Evolutionary conservation across 2,113 vertebrate genomes (phyloP).

Genomic region (Rhodinocichla rosea): DNA sequence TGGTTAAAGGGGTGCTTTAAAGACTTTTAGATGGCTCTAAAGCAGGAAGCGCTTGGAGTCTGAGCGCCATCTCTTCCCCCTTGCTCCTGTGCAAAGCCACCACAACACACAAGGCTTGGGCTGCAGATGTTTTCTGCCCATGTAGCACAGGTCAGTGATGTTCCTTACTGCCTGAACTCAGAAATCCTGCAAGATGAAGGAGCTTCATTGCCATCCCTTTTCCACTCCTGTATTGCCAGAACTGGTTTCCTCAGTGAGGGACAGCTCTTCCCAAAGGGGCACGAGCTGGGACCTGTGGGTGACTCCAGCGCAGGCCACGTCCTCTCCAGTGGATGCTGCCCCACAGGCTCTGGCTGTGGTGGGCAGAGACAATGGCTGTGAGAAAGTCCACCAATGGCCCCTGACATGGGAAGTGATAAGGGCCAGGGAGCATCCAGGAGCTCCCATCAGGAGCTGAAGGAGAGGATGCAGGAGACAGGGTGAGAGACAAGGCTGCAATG

Average conservation of each 20-base stretch:
- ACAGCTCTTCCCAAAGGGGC: not conserved
- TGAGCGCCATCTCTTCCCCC: not conserved
- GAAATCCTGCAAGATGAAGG: not conserved
- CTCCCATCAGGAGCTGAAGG: not conserved
- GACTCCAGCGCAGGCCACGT: fast-evolving
- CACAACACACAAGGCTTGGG: fast-evolving
- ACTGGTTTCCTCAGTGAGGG: not conserved
- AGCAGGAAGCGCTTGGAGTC: not conserved
- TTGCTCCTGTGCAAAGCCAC: not conserved
- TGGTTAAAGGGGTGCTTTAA: not conserved
- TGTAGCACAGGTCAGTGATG: not conserved
- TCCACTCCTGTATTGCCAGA: not conserved
- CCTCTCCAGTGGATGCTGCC: fast-evolving
- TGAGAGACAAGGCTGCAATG: fast-evolving
- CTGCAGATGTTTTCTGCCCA: not conserved
- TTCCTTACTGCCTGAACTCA: not conserved
- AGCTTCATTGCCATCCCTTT: not conserved
- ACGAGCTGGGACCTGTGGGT: not conserved
- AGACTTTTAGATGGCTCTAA: not conserved
- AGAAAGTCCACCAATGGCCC: not conserved
- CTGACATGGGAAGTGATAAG: not conserved
- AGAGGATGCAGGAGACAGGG: not conserved
- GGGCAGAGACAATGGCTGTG: not conserved
- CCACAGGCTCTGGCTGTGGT: not conserved
- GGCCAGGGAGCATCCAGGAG: not conserved